phyloP scores from a whole-genome alignment of 2,888 invertebrate genomes.

The Metalampra italica region DNA sequence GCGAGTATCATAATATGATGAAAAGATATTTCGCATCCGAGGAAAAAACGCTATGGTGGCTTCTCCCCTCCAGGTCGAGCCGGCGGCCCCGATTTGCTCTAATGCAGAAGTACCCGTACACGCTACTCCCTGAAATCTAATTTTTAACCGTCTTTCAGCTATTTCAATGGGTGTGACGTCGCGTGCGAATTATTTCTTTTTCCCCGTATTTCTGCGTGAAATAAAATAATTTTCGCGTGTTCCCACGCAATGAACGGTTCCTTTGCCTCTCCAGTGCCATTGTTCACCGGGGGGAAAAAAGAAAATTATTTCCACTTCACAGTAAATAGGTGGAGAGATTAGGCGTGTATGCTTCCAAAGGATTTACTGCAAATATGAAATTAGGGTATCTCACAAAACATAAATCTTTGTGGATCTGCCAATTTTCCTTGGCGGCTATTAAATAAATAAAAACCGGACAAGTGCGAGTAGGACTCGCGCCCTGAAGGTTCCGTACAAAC shows the following conservation, averaged over 20 bases:
- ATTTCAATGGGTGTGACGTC: neutral
- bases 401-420: too few species aligned
- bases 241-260: neutral
- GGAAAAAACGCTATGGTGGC: too few species aligned
- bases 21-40: too few species aligned
- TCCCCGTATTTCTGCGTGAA: neutral
- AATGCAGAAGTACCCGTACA: neutral
- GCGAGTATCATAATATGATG: too few species aligned
- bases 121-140: neutral
- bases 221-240: constrained; percentile 2
- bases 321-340: neutral
- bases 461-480: too few species aligned
- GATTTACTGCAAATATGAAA: neutral
- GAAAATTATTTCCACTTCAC: neutral
- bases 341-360: neutral
- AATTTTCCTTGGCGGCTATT: too few species aligned
- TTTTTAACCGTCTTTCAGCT: neutral
- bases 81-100: too few species aligned
- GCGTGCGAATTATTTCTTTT: neutral
- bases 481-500: too few species aligned
- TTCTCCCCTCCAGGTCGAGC: too few species aligned
- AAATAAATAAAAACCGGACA: too few species aligned
- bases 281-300: neutral
- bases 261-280: neutral
- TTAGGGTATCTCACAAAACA: too few species aligned